These are phyloP conservation scores for Jacana jacana DNA, from an alignment of 2,113 vertebrate species.

Conservation along the genomic window DNA sequence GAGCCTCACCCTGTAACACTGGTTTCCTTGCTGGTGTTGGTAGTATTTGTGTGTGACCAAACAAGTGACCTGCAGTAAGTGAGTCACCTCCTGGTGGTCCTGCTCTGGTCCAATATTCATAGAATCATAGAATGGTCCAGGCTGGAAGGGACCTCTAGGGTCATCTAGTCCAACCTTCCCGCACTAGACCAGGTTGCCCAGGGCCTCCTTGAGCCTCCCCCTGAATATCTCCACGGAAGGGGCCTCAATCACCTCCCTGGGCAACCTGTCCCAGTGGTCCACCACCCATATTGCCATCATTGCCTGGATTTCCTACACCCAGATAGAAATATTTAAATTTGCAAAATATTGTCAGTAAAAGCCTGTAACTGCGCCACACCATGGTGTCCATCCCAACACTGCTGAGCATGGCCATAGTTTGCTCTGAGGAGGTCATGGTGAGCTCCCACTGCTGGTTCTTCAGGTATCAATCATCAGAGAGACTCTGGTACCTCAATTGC, in stretches of 20 bases:
- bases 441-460: background rate
- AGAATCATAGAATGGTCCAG: too few species aligned
- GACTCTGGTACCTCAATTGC: background rate
- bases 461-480: background rate
- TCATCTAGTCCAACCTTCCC: too few species aligned
- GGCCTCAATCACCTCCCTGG: too few species aligned
- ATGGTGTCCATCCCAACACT: background rate
- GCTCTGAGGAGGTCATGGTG: rapidly evolving
- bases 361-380: background rate
- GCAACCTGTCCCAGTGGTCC: too few species aligned
- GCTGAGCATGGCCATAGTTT: background rate
- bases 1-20: background rate
- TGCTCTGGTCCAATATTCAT: background rate
- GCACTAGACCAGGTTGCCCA: too few species aligned
- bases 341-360: background rate
- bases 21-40: background rate
- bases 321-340: background rate
- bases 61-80: background rate
- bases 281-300: background rate
- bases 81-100: background rate
- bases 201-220: too few species aligned
- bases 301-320: background rate
- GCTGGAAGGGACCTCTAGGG: too few species aligned
- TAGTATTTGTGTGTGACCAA: background rate
- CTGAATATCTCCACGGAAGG: too few species aligned